Percentiles rank a stretch among this genome's conserved stretches.
Evolutionary conservation across 2,113 vertebrate species (phyloP).

Genomic region (Eolophus roseicapilla): DNA sequence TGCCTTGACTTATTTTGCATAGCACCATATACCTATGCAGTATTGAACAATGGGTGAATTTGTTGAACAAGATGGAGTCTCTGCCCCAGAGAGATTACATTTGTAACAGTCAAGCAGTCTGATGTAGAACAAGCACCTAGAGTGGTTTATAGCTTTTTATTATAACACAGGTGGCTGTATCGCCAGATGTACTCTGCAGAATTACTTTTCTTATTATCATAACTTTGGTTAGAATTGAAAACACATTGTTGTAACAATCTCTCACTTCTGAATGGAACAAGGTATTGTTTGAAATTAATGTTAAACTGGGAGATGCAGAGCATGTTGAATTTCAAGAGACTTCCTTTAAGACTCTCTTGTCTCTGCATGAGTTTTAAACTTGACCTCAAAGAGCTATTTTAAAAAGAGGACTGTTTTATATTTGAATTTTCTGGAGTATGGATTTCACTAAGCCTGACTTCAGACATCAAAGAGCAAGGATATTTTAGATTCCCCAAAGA

Average conservation of each 20-base stretch:
- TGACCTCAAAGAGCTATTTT: conserved; percentile 54
- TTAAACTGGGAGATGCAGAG: conserved; percentile 1
- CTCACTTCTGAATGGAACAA: conserved; percentile 1
- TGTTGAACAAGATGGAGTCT: background rate
- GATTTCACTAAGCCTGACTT: conserved; percentile 66
- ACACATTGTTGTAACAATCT: background rate
- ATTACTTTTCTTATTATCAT: conserved; percentile 22
- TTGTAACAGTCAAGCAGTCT: background rate
- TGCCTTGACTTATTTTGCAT: background rate
- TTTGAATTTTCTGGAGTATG: conserved; percentile 48
- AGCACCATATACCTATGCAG: background rate
- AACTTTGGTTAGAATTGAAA: conserved; percentile 7
- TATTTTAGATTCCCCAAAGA: conserved; percentile 52
- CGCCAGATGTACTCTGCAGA: background rate
- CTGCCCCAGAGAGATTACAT: background rate
- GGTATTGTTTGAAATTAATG: background rate
- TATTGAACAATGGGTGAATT: background rate
- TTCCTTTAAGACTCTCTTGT: conserved; percentile 5
- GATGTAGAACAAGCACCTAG: background rate
- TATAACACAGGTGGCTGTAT: background rate
- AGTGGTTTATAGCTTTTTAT: background rate
- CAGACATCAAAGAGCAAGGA: conserved; percentile 62
- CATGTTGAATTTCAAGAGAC: conserved; percentile 3
- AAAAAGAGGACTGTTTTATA: background rate
- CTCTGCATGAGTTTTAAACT: conserved; percentile 39